phyloP scores from a whole-genome alignment of 2,888 invertebrate genomes.

The Volucella zonaria region DNA sequence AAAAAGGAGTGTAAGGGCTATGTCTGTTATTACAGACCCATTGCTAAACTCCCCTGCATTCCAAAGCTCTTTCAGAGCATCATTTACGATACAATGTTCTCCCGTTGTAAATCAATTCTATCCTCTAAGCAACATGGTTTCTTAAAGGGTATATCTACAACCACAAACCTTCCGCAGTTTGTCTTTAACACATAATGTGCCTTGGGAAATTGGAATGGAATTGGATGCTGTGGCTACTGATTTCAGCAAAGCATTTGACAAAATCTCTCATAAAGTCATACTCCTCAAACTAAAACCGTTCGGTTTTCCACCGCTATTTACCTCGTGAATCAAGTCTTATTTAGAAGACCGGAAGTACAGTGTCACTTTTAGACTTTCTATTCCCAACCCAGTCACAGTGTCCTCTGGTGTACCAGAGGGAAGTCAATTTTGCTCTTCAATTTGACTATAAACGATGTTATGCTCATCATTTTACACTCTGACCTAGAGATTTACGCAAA shows the following conservation, averaged over 20 bases:
- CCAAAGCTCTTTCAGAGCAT: neutral
- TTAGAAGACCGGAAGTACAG: neutral
- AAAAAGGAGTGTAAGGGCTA: neutral
- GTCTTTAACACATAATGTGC: neutral
- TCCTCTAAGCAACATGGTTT: neutral
- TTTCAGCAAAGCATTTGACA: slow-evolving; percentile 1
- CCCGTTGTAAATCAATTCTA: neutral
- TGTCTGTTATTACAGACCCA: neutral
- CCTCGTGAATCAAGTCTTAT: neutral
- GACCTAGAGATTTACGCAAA: too few relatives aligned
- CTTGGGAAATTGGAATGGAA: neutral
- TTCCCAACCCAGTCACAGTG: neutral
- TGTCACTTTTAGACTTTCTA: neutral
- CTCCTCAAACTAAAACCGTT: neutral
- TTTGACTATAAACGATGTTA: neutral
- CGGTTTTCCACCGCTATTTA: neutral
- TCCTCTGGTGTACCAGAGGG: slow-evolving; percentile 1
- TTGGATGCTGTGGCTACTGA: neutral
- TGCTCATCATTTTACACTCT: too few relatives aligned
- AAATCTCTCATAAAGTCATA: neutral
- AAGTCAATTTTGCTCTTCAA: neutral
- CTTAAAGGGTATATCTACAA: neutral
- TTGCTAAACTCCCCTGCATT: neutral
- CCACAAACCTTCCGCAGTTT: neutral
- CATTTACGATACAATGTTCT: neutral